Conservation (phyloP, 1,140 invertebrate genomes). For the Anastrepha obliqua region DNA sequence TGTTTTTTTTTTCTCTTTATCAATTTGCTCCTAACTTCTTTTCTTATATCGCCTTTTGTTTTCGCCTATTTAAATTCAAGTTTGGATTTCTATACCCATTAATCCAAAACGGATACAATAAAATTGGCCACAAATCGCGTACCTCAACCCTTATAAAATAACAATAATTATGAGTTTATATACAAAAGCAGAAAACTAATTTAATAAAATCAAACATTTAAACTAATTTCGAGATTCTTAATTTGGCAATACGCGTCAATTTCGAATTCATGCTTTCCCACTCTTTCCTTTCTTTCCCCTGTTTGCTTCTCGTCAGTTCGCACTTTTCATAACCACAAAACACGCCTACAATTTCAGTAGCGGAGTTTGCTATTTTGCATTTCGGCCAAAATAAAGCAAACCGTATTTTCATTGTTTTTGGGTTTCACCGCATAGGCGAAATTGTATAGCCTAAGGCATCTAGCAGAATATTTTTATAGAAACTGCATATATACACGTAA, state of each 20-base stretch:
- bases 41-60: neutral
- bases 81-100: too few species aligned
- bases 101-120: too few species aligned
- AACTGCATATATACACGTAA: neutral
- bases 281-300: neutral
- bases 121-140: too few species aligned
- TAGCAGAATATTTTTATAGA: neutral
- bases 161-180: neutral
- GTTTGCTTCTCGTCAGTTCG: neutral
- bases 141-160: too few species aligned
- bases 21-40: neutral
- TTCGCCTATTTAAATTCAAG: too few species aligned
- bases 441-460: neutral
- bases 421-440: neutral
- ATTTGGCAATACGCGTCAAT: conserved; percentile 60
- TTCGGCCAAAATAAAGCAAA: neutral
- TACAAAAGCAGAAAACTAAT: conserved; percentile 31
- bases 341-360: neutral
- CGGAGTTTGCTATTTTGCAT: neutral
- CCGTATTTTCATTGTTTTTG: neutral
- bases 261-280: neutral
- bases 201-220: conserved; percentile 54
- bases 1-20: too few species aligned
- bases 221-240: conserved; percentile 57
- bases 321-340: neutral